Evolutionary conservation across 2,113 vertebrate genomes (phyloP).

Genomic region (Actenoides lindsayi): DNA sequence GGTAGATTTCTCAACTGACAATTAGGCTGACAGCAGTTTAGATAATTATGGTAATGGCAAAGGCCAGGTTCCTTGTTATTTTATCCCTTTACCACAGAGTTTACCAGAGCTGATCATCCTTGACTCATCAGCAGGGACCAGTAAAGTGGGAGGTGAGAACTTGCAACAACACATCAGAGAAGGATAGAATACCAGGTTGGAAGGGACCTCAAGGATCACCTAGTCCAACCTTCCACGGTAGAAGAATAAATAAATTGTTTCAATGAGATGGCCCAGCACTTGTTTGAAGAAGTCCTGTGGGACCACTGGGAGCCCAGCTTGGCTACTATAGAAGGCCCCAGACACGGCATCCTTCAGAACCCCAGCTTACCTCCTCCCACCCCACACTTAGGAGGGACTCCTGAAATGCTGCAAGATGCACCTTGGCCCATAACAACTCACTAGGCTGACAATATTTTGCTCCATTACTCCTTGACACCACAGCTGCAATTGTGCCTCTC

Average conservation of each 20-base stretch:
- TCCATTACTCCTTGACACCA: neutral
- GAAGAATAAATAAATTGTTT: no score
- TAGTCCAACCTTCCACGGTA: no score
- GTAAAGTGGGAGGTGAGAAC: neutral
- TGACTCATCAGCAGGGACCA: neutral
- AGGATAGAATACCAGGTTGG: no score
- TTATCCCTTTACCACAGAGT: neutral
- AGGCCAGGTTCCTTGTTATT: neutral
- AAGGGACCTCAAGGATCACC: no score
- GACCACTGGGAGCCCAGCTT: neutral
- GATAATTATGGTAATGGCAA: neutral
- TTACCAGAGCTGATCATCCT: neutral
- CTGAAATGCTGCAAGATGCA: neutral
- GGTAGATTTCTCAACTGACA: neutral
- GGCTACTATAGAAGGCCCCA: neutral
- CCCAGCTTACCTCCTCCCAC: neutral
- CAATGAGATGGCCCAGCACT: neutral
- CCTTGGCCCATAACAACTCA: neutral
- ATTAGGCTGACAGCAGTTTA: neutral
- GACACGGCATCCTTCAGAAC: neutral
- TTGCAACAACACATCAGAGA: neutral
- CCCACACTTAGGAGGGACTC: neutral
- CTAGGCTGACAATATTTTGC: neutral
- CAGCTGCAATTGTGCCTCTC: neutral
- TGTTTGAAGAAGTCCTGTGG: neutral